Base-by-base conservation (phyloP, 2,888 invertebrate genomes). In the Melikaiella ostensackeni region DNA sequence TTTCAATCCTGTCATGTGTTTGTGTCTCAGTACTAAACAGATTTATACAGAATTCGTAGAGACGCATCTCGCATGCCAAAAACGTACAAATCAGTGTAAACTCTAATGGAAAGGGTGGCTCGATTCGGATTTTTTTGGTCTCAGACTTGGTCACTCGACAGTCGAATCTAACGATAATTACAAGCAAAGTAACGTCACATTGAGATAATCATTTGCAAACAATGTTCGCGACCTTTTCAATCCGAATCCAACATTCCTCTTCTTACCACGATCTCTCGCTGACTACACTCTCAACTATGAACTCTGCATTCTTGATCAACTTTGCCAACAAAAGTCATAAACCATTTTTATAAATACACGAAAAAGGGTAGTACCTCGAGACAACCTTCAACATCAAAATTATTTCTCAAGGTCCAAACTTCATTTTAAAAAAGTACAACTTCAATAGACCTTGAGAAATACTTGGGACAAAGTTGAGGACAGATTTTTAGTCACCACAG, bases 41-140 rank as follows among this genome's bases (percentile, higher is more conserved):
- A 57, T 80, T 82, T 83, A 82, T 80, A 85, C 86, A 84, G 79
- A 83, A 76, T 84, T 83, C 50, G 62, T 81, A 78, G 80, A 80
- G 78, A 76, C 64, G 79, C 76, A 77, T 83, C 82, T 81, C 81
- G 82, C 76, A 81, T 78, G 78, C 81, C 77, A 82, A 81, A 74
- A 77, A 81, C 80, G 78, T 81, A 75, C 79, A 77, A 77, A 82
- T 76, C 78, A 81, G 64, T 75, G 75, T 70, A 21, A 33, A 42
- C 16, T 30, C 19, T 70, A 11, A 50, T n/a, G 9, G 9, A 70
- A 82, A 85, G 83, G 80, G 73, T 64, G 63, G 81, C 78, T 78
- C 74, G 80, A 85, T 82, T 85, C 85, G 80, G 75, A 83, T 82
- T 66, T 73, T 74, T 57, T 42, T 42, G 64, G 70, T 70, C 50